Evolutionary conservation across 2,888 invertebrate genomes (phyloP), one percentile per base, ranked within the genome.

Genomic region (Stenurella melanura): DNA sequence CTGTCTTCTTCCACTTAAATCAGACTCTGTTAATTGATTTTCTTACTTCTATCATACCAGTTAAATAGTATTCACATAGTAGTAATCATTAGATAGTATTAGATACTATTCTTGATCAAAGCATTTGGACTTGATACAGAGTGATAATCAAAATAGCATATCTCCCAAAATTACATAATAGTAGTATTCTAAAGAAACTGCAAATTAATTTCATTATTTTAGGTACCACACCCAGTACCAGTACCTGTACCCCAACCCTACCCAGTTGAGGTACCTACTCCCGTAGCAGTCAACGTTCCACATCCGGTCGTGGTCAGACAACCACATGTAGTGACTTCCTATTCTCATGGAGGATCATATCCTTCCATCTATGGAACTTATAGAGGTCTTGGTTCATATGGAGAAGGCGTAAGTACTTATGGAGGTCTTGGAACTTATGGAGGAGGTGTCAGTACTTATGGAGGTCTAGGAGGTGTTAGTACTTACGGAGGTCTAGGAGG

Each of bases 211-310:
- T 26, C 6, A 6, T 26, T n/a, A n/a, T n/a, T n/a, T 50, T 50
- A 50, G 50, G 50, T 83, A 57, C 83, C 82, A 18, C 82, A 85
- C 11, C 81, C 83, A 76, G 82, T 86, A 26, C 80, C 80, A 68
- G 84, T 85, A 56, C 80, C 80, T 61, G 84, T 83, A 72, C 81
- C 84, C 42, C 80, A 84, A 69, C 84, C 86, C 12, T 78, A 79
- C 58, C 78, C 83, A 17, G 85, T 84, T 9, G 83, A 81, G 30
- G 83, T 86, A 68, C 82, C 86, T 34, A 82, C 83, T 12, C 83
- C 84, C 9, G 85, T 85, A 6, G 66, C 75, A n/a, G 84, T 87
- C 5, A 81, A 64, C 42, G 85, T 86, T 26, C 84, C 83, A 68
- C 80, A 82, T 3, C 83, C 82, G 26, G 81, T 85, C 12, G 64